These are phyloP conservation scores for Polypterus senegalus DNA, from an alignment of 2,113 vertebrate species.

Conservation along the genomic window DNA sequence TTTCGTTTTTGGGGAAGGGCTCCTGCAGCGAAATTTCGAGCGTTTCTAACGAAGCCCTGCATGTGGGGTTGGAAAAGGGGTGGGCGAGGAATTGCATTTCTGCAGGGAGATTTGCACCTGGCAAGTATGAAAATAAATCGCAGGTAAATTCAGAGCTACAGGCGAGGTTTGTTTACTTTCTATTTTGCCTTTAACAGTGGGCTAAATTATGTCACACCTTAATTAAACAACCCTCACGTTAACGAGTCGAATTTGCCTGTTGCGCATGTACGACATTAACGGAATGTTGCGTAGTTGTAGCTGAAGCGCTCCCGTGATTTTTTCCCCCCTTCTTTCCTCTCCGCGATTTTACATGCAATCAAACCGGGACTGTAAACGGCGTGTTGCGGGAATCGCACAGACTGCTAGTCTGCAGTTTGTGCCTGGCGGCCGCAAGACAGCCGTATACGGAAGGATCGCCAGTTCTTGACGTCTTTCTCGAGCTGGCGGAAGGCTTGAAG, in stretches of 20 bases:
- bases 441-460: too few relatives aligned
- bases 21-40: not conserved
- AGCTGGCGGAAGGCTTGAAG: too few relatives aligned
- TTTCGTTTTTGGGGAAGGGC: slow-evolving; percentile 5
- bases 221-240: not conserved
- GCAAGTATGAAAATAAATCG: slow-evolving; percentile 47
- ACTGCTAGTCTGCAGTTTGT: too few relatives aligned
- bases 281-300: not conserved
- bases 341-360: too few relatives aligned
- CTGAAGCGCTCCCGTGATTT: too few relatives aligned
- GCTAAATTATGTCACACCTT: not conserved
- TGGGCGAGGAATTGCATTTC: slow-evolving; percentile 36
- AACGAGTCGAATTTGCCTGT: not conserved
- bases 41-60: too few relatives aligned
- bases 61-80: not conserved
- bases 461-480: too few relatives aligned
- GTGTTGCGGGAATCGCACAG: too few relatives aligned
- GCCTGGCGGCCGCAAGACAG: too few relatives aligned
- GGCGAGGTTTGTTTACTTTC: not conserved
- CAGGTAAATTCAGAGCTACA: slow-evolving; percentile 36
- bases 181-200: not conserved
- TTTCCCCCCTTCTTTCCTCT: too few relatives aligned
- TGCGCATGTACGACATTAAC: not conserved
- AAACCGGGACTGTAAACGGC: too few relatives aligned
- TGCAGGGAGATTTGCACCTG: slow-evolving; percentile 36